A percentile compares a stretch with the other conserved stretches of the same genome.
Conservation (phyloP, 2,888 invertebrate species). For the Clunio marinus region DNA sequence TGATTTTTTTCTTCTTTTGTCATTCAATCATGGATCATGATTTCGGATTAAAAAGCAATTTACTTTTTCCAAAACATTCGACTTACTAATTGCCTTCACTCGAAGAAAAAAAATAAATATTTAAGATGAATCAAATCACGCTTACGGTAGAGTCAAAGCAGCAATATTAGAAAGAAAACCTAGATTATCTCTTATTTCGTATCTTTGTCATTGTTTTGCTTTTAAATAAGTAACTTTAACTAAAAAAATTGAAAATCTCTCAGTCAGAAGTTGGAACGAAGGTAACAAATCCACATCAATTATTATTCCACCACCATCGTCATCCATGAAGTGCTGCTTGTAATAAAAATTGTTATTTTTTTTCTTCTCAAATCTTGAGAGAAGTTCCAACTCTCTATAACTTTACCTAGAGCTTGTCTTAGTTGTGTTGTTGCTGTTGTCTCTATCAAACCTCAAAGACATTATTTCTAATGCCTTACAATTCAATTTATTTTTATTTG, state of each 20-base stretch:
- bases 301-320: neutral
- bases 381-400: too few relatives aligned
- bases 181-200: neutral
- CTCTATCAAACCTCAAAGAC: neutral
- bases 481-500: neutral
- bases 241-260: too few relatives aligned
- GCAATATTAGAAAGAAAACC: constrained; percentile 4
- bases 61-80: neutral
- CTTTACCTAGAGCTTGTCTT: too few relatives aligned
- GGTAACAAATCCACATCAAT: constrained; percentile 4
- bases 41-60: constrained; percentile 6
- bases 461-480: neutral
- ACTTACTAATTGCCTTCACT: neutral
- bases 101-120: too few relatives aligned
- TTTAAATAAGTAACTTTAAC: neutral
- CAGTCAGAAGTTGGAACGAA: neutral
- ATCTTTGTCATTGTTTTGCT: neutral
- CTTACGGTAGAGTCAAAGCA: neutral
- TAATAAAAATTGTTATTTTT: too few relatives aligned
- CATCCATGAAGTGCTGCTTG: too few relatives aligned
- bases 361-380: too few relatives aligned
- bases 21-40: neutral
- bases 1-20: neutral
- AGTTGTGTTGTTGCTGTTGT: neutral
- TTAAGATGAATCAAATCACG: too few relatives aligned